Conservation (phyloP, 2,888 invertebrate genomes). For the Buathra laborator region DNA sequence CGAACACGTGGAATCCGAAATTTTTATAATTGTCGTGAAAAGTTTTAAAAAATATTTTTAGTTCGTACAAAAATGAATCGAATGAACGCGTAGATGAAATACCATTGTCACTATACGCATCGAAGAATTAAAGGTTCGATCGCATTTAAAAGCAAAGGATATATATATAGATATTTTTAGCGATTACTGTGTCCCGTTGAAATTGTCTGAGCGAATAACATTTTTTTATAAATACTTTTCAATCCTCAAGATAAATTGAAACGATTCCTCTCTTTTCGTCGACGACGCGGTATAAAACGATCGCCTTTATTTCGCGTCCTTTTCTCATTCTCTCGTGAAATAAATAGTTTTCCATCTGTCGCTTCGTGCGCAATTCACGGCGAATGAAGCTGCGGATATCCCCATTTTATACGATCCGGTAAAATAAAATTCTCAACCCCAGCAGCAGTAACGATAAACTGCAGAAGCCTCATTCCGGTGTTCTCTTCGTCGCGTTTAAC, state of each 20-base stretch:
- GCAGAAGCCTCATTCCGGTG: conserved; percentile 71
- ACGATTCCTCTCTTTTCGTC: conserved; percentile 38
- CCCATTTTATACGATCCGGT: conserved; percentile 47
- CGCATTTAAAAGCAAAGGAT: too few species aligned
- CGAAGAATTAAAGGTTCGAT: too few species aligned
- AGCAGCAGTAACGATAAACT: conserved; percentile 81
- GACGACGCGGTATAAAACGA: conserved; percentile 34
- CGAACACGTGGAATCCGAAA: too few species aligned
- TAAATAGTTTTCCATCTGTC: conserved; percentile 43
- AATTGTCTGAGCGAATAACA: not conserved
- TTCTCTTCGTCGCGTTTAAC: conserved; percentile 40
- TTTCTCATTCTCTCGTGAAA: conserved; percentile 13
- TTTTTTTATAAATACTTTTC: not conserved
- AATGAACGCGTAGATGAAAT: too few species aligned
- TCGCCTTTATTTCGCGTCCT: conserved; percentile 11
- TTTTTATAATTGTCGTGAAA: too few species aligned
- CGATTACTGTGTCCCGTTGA: not conserved
- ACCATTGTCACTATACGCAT: too few species aligned
- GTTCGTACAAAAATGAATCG: too few species aligned
- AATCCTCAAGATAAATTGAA: conserved; percentile 46
- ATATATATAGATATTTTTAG: too few species aligned
- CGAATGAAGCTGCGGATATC: not conserved
- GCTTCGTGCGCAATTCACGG: not conserved
- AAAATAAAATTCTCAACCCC: conserved; percentile 74
- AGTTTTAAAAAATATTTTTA: too few species aligned